Conservation (phyloP, 2,113 vertebrate species). For the Cromileptes altivelis region DNA sequence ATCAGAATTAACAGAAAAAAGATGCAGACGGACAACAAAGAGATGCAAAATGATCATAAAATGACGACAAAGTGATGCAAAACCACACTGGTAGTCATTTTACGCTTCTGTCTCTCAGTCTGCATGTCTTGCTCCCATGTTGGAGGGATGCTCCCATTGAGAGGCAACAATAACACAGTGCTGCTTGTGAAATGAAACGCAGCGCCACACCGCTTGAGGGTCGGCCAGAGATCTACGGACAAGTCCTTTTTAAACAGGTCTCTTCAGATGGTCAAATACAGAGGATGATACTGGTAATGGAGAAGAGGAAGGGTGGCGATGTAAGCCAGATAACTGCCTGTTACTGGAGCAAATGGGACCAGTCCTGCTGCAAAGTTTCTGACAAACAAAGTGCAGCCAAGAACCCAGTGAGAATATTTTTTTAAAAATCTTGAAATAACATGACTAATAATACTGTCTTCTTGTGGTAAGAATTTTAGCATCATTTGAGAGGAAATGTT, state of each 20-base stretch:
- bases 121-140: too few relatives aligned
- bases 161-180: not conserved
- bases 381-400: not conserved
- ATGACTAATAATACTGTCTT: not conserved
- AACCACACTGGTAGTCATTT: too few relatives aligned
- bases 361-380: not conserved
- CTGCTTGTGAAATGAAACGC: not conserved
- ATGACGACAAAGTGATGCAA: not conserved
- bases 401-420: not conserved
- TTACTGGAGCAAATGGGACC: not conserved
- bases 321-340: not conserved
- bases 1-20: too few relatives aligned
- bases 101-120: too few relatives aligned
- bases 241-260: not conserved
- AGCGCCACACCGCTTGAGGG: not conserved
- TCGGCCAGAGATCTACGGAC: not conserved
- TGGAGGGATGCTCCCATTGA: too few relatives aligned
- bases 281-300: not conserved
- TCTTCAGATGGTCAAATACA: constrained; percentile 74
- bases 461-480: not conserved
- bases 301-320: not conserved
- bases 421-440: not conserved
- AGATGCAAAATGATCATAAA: not conserved
- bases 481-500: not conserved
- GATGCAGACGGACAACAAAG: too few relatives aligned